Percentiles rank a stretch among this genome's conserved stretches.
Conservation (phyloP, 2,888 invertebrate genomes). For the Drepanosiphum platanoidis region DNA sequence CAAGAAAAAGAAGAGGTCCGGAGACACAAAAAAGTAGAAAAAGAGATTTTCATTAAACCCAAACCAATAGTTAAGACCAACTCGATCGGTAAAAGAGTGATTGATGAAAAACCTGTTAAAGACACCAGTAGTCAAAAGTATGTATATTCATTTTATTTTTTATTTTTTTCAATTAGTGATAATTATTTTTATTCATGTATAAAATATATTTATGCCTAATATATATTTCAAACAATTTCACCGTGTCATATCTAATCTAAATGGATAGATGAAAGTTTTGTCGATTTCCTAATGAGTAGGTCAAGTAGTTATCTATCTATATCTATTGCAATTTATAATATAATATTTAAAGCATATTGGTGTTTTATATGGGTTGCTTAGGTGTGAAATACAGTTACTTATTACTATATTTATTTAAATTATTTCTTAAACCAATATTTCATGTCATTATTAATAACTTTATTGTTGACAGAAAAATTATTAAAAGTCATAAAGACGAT, state of each 20-base stretch:
- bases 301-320: neutral
- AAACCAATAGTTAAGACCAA: constrained; percentile 59
- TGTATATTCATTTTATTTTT: neutral
- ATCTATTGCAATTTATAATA: neutral
- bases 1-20: constrained; percentile 67
- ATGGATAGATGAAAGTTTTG: neutral
- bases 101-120: constrained; percentile 50
- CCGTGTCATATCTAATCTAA: neutral
- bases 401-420: neutral
- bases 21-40: constrained; percentile 64
- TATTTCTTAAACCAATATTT: neutral
- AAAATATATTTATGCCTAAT: too few relatives aligned
- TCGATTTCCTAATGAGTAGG: neutral
- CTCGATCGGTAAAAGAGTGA: constrained; percentile 36
- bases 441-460: neutral
- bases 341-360: too few relatives aligned
- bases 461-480: constrained; percentile 51
- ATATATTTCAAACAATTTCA: neutral
- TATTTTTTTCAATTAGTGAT: neutral
- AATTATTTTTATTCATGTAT: too few relatives aligned
- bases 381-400: neutral
- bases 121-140: constrained; percentile 48
- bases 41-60: constrained; percentile 62
- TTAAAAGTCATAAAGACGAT: constrained; percentile 58
- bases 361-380: neutral